Conservation (phyloP, 2,888 invertebrate genomes). For the Ochlodes sylvanus region DNA sequence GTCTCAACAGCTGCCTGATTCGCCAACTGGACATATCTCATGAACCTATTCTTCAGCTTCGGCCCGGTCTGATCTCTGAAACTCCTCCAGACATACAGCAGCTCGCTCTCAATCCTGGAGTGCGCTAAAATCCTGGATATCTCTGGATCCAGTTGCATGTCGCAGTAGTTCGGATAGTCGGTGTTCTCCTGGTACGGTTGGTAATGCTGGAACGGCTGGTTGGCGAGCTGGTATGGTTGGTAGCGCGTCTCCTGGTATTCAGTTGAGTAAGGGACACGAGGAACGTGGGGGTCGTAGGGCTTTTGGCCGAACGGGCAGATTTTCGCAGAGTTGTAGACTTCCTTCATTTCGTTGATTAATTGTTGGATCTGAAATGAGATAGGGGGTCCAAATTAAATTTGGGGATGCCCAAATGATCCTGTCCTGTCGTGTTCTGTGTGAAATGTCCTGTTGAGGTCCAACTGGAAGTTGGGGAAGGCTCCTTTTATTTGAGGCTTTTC, state of each 20-base stretch:
- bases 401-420: too few relatives aligned
- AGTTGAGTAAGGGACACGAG: constrained; percentile 51
- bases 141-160: constrained; percentile 87
- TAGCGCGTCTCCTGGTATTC: constrained; percentile 47
- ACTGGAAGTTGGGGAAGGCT: too few relatives aligned
- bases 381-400: too few relatives aligned
- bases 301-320: constrained; percentile 88
- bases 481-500: too few relatives aligned
- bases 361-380: constrained; percentile 86
- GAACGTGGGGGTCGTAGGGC: constrained; percentile 73
- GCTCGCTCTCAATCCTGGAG: constrained; percentile 90
- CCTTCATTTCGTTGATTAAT: constrained; percentile 91
- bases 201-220: constrained; percentile 67
- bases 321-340: constrained; percentile 89
- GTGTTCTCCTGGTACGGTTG: constrained; percentile 54
- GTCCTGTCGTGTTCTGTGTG: too few relatives aligned
- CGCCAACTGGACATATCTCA: constrained; percentile 91
- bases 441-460: too few relatives aligned
- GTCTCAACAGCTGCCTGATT: constrained; percentile 91
- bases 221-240: constrained; percentile 62
- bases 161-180: constrained; percentile 78
- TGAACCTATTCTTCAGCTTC: constrained; percentile 89
- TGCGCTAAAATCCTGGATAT: constrained; percentile 87
- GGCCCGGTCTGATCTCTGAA: constrained; percentile 93
- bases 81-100: constrained; percentile 91